Conservation (phyloP, 1,140 invertebrate genomes). For the Bombus polaris region DNA sequence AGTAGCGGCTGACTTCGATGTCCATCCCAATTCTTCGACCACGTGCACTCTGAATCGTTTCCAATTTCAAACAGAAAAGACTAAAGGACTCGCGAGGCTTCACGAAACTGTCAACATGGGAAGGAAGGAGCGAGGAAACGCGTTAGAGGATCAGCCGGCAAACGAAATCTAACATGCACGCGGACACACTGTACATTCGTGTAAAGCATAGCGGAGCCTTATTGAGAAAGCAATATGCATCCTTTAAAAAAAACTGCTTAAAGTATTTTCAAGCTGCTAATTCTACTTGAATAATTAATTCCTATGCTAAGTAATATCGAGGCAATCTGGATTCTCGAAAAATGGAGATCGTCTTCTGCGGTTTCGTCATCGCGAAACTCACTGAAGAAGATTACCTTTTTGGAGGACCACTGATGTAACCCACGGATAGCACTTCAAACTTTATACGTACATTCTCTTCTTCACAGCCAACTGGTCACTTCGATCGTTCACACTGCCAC, state of each 20-base stretch:
- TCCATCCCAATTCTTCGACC: constrained; percentile 39
- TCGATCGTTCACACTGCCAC: constrained; percentile 9
- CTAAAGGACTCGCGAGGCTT: constrained; percentile 30
- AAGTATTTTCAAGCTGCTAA: constrained; percentile 70
- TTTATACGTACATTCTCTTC: neutral
- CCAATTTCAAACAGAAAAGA: constrained; percentile 4
- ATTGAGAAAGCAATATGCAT: constrained; percentile 77
- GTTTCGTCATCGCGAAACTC: neutral
- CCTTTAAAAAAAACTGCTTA: constrained; percentile 65
- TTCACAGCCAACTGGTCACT: neutral
- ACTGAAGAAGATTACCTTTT: neutral
- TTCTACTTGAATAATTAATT: constrained; percentile 66
- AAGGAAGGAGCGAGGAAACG: neutral
- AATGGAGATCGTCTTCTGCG: neutral
- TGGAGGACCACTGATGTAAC: neutral
- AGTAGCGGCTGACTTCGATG: constrained; percentile 46
- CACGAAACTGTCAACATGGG: constrained; percentile 5
- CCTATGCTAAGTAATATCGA: constrained; percentile 52
- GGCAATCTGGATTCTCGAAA: constrained; percentile 1
- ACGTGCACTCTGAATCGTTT: constrained; percentile 42
- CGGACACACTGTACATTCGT: constrained; percentile 69
- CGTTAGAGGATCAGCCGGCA: constrained; percentile 15
- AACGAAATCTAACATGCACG: constrained; percentile 13
- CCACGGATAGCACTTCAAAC: constrained; percentile 46
- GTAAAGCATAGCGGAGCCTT: constrained; percentile 74